Percentiles rank a stretch among this genome's conserved stretches.
Evolutionary conservation across 2,888 invertebrate genomes (phyloP).

Genomic region (Marronus borbonicus): DNA sequence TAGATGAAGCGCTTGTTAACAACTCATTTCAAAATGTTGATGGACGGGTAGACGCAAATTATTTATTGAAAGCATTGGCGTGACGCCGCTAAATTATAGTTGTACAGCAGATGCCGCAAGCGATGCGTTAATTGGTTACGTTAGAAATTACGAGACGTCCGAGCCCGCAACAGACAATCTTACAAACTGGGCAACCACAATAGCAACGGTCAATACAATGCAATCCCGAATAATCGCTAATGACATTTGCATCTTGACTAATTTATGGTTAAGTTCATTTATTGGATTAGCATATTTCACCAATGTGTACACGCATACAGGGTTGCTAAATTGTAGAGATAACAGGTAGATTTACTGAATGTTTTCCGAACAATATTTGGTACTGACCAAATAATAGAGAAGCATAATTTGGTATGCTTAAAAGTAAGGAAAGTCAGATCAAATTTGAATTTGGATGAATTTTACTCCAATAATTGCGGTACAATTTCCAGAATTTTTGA

Average conservation of each 20-base stretch:
- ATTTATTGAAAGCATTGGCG: conserved; percentile 28
- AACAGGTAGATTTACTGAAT: too few relatives aligned
- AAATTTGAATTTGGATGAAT: too few relatives aligned
- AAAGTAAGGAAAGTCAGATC: too few relatives aligned
- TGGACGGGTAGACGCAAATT: conserved; percentile 21
- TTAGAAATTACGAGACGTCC: conserved; percentile 44
- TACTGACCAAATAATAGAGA: too few relatives aligned
- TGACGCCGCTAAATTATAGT: conserved; percentile 49
- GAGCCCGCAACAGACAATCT: conserved; percentile 35
- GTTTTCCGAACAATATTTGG: too few relatives aligned
- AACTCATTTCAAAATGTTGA: conserved; percentile 18
- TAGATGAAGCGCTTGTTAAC: too few relatives aligned
- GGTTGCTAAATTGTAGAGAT: background rate
- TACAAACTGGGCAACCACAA: conserved; percentile 30
- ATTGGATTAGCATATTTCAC: conserved; percentile 16
- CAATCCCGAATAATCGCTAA: conserved; percentile 13
- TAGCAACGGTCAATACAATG: conserved; percentile 26
- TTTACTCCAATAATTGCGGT: too few relatives aligned
- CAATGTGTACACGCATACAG: background rate
- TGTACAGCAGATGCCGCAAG: conserved; percentile 49
- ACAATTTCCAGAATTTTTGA: too few relatives aligned
- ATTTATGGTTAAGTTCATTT: conserved; percentile 18
- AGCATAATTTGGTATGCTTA: too few relatives aligned
- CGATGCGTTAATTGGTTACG: conserved; percentile 51
- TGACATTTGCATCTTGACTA: conserved; percentile 27